Percentiles rank a stretch among this genome's conserved stretches.
These are phyloP conservation scores for Dione vanillae DNA, from an alignment of 2,888 invertebrate species.

Conservation along the genomic window DNA sequence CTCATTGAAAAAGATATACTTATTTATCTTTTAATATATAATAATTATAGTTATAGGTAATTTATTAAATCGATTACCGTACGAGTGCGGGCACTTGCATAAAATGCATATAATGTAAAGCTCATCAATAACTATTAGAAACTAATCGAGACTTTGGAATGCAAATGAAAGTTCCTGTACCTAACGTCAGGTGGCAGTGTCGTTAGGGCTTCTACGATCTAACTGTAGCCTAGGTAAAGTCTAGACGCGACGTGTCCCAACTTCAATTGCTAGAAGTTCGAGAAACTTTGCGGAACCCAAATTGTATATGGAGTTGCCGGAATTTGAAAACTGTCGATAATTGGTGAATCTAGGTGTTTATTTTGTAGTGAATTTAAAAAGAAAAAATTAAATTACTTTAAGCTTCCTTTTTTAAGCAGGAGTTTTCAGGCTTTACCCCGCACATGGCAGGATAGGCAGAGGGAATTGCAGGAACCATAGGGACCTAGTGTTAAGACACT, in stretches of 20 bases:
- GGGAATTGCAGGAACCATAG: no score
- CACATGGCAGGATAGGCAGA: no score
- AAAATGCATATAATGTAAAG: conserved; percentile 7
- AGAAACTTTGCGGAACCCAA: conserved; percentile 25
- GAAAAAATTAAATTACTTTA: no score
- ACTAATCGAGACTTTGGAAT: conserved; percentile 22
- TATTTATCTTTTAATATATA: no score
- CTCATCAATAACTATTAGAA: conserved; percentile 18
- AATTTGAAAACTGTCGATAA: conserved; percentile 28
- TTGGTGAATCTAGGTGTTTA: conserved; percentile 4
- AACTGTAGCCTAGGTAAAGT: conserved; percentile 29
- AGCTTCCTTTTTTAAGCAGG: no score
- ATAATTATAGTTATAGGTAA: neutral
- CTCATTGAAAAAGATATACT: no score
- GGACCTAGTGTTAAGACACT: no score
- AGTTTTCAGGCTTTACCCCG: no score
- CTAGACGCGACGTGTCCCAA: conserved; percentile 31
- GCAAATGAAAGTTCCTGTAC: conserved; percentile 20
- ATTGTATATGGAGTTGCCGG: conserved; percentile 26
- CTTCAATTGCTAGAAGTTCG: conserved; percentile 23
- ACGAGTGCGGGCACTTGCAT: neutral
- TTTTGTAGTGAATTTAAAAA: neutral
- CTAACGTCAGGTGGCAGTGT: conserved; percentile 22
- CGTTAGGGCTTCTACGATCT: conserved; percentile 31
- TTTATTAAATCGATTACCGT: neutral